Evolutionary conservation across 2,797 vertebrate species (phyloP).

Genomic region (Echiichthys vipera): DNA sequence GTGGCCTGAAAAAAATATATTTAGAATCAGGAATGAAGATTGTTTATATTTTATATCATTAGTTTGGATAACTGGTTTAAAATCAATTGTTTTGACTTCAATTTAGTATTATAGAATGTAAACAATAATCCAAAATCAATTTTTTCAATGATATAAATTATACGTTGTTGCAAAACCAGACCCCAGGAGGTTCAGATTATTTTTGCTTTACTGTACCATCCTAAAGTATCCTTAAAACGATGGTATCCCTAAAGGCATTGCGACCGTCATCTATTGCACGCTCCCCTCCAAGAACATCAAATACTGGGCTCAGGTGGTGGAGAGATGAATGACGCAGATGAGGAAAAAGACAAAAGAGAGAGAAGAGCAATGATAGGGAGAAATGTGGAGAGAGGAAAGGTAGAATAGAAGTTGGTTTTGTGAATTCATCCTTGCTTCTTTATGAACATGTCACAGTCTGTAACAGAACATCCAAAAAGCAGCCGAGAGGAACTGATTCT

Average conservation of each 20-base stretch:
- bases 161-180: conserved; percentile 26
- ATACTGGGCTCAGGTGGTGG: conserved; percentile 32
- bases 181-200: conserved; percentile 17
- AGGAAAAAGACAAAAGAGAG: not conserved
- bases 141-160: conserved; percentile 22
- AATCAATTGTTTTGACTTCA: conserved; percentile 1
- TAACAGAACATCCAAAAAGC: conserved; percentile 2
- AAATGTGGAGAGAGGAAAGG: not conserved
- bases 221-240: conserved; percentile 32
- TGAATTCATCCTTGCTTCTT: not conserved
- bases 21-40: not conserved
- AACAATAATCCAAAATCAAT: conserved; percentile 6
- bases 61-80: conserved; percentile 3
- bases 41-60: conserved; percentile 9
- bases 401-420: conserved; percentile 13
- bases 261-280: conserved; percentile 40
- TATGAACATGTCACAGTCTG: conserved; percentile 11
- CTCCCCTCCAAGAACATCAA: conserved; percentile 20
- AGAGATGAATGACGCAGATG: conserved; percentile 1
- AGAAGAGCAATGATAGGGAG: not conserved
- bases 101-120: conserved; percentile 15
- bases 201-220: conserved; percentile 3
- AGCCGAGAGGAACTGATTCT: not conserved
- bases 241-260: conserved; percentile 39
- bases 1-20: not conserved